A percentile compares a stretch with the other conserved stretches of the same genome.
phyloP scores from a whole-genome alignment of 2,113 vertebrate species.

The Hydrolagus affinis region DNA sequence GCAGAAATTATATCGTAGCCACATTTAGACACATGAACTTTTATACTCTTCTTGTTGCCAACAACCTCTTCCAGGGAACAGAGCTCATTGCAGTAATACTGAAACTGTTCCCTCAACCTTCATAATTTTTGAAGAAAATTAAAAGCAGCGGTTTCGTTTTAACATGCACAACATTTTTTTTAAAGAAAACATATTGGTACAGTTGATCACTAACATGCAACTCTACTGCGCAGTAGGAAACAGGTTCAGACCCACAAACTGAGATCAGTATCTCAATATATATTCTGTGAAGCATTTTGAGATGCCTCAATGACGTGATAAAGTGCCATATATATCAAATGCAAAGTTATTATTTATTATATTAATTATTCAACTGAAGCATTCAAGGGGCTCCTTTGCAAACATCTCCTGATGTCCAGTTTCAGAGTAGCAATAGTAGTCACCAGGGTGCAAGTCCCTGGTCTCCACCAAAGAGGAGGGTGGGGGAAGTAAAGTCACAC shows the following conservation, averaged over 20 bases:
- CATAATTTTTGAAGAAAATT: constrained; percentile 14
- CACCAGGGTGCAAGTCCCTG: background rate
- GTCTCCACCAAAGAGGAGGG: background rate
- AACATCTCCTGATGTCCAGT: too few species aligned
- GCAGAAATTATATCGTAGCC: constrained; percentile 23
- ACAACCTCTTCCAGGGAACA: constrained; percentile 5
- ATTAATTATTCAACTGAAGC: too few species aligned
- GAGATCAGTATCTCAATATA: background rate
- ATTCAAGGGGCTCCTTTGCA: too few species aligned
- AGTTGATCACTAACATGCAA: background rate
- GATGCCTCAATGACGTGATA: background rate
- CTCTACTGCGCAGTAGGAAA: background rate
- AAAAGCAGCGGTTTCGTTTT: background rate
- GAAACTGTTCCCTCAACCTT: background rate
- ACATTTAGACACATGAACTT: constrained; percentile 29
- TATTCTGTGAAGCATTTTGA: background rate
- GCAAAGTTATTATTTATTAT: too few species aligned
- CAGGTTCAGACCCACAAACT: background rate
- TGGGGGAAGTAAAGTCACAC: background rate
- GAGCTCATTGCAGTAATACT: background rate
- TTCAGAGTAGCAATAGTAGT: too few species aligned
- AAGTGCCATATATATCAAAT: background rate
- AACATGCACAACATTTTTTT: constrained; percentile 8
- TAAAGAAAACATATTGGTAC: background rate
- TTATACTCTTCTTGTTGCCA: constrained; percentile 22